Evolutionary conservation across 2,797 vertebrate genomes (phyloP), one percentile per base, ranked within the genome.

Genomic region (Coregonus sp.): DNA sequence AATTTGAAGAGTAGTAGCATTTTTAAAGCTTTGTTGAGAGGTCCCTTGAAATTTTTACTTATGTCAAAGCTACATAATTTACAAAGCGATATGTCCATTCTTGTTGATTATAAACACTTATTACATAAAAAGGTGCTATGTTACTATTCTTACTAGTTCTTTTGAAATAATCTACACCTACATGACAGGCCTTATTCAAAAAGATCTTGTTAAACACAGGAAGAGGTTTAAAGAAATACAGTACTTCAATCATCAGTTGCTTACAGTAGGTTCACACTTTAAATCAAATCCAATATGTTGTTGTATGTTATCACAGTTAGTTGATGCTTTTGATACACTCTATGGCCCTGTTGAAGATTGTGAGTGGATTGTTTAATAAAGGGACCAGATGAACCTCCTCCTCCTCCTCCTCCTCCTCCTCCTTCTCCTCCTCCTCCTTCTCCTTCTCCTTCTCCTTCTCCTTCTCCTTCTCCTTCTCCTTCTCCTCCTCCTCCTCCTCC

Each of bases 401-500:
- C 25, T 4, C 12, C 63, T 35, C 66, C 66, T 16, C 1, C 66
- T 4, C 33, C 31, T 6, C 2, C 67, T 56, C 4, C 5, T n/a
- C 5, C 18, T n/a, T 0, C 4, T 5, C 31, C 66, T 35, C 3
- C 4, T 11, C 25, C 25, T 31, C 5, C 29, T 37, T 0, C 35
- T 37, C 5, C 37, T 67, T 0, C 65, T 67, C 16, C 16, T 16
- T 0, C 35, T 25, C 25, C 25, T 25, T 1, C 25, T 25, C 25
- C 25, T 25, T 1, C 25, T 37, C 4, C 35, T 37, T 1, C 5
- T 40, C 37, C 15, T 96, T 97, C 0, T 98, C 99, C 91, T 99
- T 97, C 93, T 99, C 98, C 90, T 98, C 98, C 0, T 98, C 99
- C 89, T 99, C 98, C 93, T 99, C 37, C 6, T 40, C 31, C 31